Conservation (phyloP, 2,888 invertebrate species). For the Nomada ferruginata region DNA sequence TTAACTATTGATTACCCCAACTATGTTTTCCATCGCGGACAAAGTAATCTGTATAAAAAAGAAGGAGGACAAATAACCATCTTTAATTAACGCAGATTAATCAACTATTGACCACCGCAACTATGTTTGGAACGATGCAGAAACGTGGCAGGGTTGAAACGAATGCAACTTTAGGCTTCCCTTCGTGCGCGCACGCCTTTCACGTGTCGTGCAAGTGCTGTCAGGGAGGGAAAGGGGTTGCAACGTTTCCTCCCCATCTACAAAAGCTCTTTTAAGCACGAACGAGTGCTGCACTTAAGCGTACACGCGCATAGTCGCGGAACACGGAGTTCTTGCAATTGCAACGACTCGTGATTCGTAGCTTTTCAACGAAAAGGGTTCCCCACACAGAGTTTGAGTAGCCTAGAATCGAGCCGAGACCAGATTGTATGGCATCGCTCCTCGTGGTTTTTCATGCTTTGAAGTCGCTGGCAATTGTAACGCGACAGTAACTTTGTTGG, state of each 20-base stretch:
- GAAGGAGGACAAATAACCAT: not conserved
- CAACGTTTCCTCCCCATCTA: conserved; percentile 46
- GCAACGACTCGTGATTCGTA: conserved; percentile 44
- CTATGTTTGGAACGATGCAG: conserved; percentile 19
- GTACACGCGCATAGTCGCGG: conserved; percentile 29
- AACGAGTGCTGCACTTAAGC: conserved; percentile 55
- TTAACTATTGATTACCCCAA: not conserved
- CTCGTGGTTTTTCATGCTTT: not conserved
- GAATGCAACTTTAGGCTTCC: conserved; percentile 39
- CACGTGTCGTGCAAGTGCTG: conserved; percentile 41
- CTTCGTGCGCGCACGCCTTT: conserved; percentile 45
- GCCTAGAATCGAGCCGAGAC: conserved; percentile 14
- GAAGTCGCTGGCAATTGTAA: not conserved
- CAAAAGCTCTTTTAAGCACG: conserved; percentile 67
- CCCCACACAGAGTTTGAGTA: conserved; percentile 26
- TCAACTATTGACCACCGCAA: conserved; percentile 26
- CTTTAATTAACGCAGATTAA: no score
- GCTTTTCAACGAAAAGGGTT: conserved; percentile 21
- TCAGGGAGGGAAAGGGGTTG: conserved; percentile 22
- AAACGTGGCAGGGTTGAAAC: conserved; percentile 33
- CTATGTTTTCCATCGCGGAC: not conserved
- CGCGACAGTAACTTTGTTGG: not conserved
- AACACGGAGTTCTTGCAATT: conserved; percentile 36
- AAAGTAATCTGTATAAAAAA: not conserved
- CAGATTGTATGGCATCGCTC: not conserved